phyloP scores from a whole-genome alignment of 2,113 vertebrate species.

The Heliornis fulica region DNA sequence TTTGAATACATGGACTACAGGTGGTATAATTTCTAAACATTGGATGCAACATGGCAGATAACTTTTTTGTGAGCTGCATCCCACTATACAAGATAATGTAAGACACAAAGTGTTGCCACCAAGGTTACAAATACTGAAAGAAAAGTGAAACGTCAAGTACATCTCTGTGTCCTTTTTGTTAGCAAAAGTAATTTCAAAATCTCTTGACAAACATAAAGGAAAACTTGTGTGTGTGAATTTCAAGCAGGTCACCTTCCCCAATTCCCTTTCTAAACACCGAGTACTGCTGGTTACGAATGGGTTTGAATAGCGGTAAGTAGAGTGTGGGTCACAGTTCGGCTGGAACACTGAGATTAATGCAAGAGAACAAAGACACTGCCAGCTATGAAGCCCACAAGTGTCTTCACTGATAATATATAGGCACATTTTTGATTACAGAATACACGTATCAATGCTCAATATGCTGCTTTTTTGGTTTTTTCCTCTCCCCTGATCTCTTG shows the following conservation, averaged over 20 bases:
- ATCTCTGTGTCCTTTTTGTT: slow-evolving; percentile 49
- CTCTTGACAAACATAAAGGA: slow-evolving; percentile 22
- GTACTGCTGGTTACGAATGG: neutral
- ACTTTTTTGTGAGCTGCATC: slow-evolving; percentile 52
- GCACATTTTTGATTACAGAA: neutral
- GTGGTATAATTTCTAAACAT: slow-evolving; percentile 36
- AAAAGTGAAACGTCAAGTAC: slow-evolving; percentile 34
- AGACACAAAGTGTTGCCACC: slow-evolving; percentile 44
- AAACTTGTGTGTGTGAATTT: neutral
- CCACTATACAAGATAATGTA: neutral
- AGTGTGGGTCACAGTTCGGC: neutral
- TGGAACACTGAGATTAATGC: neutral
- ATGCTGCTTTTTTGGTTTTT: neutral
- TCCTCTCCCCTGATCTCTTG: neutral
- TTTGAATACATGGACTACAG: slow-evolving; percentile 42
- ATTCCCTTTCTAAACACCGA: neutral
- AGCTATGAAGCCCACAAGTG: neutral
- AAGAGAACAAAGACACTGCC: neutral
- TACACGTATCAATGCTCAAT: neutral
- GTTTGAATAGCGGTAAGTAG: neutral
- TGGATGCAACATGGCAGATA: slow-evolving; percentile 15
- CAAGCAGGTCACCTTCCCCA: neutral
- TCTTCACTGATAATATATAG: neutral
- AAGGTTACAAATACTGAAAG: slow-evolving; percentile 61
- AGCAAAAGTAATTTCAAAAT: slow-evolving; percentile 38